These are phyloP conservation scores for Rhodophaea formosa DNA, from an alignment of 2,888 invertebrate species.

Conservation along the genomic window DNA sequence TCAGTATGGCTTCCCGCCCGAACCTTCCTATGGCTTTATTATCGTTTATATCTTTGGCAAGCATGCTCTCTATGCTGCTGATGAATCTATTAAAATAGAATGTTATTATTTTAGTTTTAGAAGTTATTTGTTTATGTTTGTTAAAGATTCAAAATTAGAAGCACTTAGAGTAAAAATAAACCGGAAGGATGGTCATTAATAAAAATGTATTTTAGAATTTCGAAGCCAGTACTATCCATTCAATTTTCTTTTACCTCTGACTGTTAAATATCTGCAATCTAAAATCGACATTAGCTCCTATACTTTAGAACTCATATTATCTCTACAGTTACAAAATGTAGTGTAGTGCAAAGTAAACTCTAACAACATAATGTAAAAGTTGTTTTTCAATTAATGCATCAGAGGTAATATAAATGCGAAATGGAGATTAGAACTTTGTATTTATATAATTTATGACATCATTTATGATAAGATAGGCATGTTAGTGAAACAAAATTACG, in stretches of 20 bases:
- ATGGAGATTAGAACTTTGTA: too few species aligned
- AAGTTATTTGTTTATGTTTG: not conserved
- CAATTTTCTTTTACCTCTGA: too few species aligned
- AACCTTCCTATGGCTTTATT: conserved; percentile 92
- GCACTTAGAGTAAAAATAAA: not conserved
- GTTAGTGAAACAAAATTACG: not conserved
- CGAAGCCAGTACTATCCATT: too few species aligned
- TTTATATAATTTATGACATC: not conserved
- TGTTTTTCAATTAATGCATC: too few species aligned
- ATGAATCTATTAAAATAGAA: conserved; percentile 84
- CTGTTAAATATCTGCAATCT: too few species aligned
- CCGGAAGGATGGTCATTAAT: not conserved
- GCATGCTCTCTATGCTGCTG: conserved; percentile 88
- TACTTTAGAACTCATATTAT: too few species aligned
- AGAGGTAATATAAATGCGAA: too few species aligned
- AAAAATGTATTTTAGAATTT: too few species aligned
- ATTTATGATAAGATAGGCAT: conserved; percentile 15
- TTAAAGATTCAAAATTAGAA: not conserved
- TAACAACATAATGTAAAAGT: too few species aligned
- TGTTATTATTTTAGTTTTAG: not conserved
- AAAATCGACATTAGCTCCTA: too few species aligned
- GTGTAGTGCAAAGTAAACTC: too few species aligned
- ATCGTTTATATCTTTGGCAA: conserved; percentile 91
- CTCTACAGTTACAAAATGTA: too few species aligned
- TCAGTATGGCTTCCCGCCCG: conserved; percentile 90